Conservation (phyloP, 2,797 vertebrate species). For the Sandelia bainsii region DNA sequence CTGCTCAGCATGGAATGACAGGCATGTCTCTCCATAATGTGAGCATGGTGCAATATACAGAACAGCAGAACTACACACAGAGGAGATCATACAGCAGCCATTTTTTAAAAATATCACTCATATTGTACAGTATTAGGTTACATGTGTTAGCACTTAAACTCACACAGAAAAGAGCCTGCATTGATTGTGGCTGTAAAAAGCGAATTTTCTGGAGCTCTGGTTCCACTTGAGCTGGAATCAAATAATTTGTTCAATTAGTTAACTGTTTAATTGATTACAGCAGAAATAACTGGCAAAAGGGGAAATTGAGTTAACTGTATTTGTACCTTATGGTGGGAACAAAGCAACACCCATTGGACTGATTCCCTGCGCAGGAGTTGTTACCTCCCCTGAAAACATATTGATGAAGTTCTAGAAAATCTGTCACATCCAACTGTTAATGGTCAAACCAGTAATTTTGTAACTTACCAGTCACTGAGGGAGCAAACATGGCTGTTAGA, state of each 20-base stretch:
- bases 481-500: slow-evolving; percentile 81
- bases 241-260: background rate
- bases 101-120: background rate
- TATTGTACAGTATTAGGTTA: background rate
- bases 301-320: background rate
- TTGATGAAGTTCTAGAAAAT: background rate
- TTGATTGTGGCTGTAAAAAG: slow-evolving; percentile 85
- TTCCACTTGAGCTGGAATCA: slow-evolving; percentile 81
- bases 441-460: slow-evolving; percentile 2
- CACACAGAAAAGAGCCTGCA: slow-evolving; percentile 82
- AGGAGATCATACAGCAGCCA: slow-evolving; percentile 13
- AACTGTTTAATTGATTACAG: background rate
- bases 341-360: slow-evolving; percentile 73
- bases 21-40: slow-evolving; percentile 79
- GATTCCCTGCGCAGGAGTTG: slow-evolving; percentile 73
- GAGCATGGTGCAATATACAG: slow-evolving; percentile 83
- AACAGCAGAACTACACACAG: slow-evolving; percentile 82
- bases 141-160: slow-evolving; percentile 57
- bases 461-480: slow-evolving; percentile 83
- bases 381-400: slow-evolving; percentile 69
- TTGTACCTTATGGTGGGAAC: slow-evolving; percentile 85
- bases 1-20: slow-evolving; percentile 75
- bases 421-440: background rate
- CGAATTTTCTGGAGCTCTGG: slow-evolving; percentile 78
- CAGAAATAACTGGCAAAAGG: background rate